Base-by-base conservation (phyloP, 2,113 vertebrate genomes). In the Mirza zaza region DNA sequence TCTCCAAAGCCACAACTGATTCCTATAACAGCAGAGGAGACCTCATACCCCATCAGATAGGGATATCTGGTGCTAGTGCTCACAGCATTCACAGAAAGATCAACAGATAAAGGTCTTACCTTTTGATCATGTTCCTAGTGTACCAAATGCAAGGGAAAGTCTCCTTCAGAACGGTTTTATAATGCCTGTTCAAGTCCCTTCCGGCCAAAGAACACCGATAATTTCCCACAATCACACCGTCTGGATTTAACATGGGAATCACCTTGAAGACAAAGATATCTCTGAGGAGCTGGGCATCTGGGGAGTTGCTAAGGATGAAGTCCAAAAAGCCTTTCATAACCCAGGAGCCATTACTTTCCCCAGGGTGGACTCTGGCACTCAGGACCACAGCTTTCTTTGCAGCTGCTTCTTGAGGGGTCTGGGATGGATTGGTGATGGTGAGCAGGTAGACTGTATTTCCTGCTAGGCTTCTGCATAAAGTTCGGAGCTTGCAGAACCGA, bases 191-290 rank as follows among this genome's bases (percentile, higher is more conserved):
- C 97, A 99, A 98, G 95, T 99, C 99, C 0, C 98, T 97, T 63
- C 99, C 99, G 0, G 98, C 98, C 97, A 99, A 87, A 1, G 99
- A 99, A 96, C 99, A 99, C 79, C 99, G 99, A 39, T 99, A 99
- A 95, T 99, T 99, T 3, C 99, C 99, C 86, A 99, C 99, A 32
- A 99, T 98, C 57, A 99, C 99, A 0, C 99, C 99, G 0, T 99
- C 99, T 0, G 99, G 99, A 90, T 99, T 99, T 95, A 99, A 98
- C 99, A 99, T 99, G 0, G 99, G 99, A 48, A 99, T 98, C 97
- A 99, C 99, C 98, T 99, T 99, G 97, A 99, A 99, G 95, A 99
- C 36, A 63, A 99, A 99, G 1, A 98, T 98, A 95, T 98, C 99
- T 42, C 99, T 98, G 76, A 99, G 99, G 32, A 99, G 98, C 82